Percentiles rank a stretch among this genome's conserved stretches.
These are phyloP conservation scores for Venustaconcha ellipsiformis DNA, from an alignment of 1,140 invertebrate genomes.

Conservation along the genomic window DNA sequence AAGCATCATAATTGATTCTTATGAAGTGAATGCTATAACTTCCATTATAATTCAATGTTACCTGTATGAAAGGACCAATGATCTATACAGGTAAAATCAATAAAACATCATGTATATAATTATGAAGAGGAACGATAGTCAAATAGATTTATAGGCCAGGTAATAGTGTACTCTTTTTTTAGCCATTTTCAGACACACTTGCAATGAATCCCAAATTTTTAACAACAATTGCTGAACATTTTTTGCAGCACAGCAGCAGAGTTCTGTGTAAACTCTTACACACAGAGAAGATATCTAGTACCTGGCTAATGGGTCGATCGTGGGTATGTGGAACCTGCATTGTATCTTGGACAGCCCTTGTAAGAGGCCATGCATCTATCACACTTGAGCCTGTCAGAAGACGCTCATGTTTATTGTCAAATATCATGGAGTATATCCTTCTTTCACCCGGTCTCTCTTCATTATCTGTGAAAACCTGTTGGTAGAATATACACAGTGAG, in stretches of 20 bases:
- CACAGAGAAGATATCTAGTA: conserved; percentile 20
- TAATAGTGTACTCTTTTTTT: not conserved
- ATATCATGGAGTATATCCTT: conserved; percentile 65
- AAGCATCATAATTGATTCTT: no score
- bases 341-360: conserved; percentile 64
- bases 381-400: conserved; percentile 63
- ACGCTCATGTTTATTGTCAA: conserved; percentile 65
- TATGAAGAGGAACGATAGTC: no score
- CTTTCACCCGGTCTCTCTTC: conserved; percentile 66
- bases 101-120: no score
- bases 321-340: conserved; percentile 68
- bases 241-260: no score
- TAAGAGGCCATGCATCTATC: conserved; percentile 66
- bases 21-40: no score
- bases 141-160: no score
- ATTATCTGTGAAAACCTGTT: conserved; percentile 66
- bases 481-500: not conserved
- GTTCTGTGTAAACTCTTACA: not conserved
- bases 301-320: conserved; percentile 64
- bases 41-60: no score
- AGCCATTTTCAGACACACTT: not conserved
- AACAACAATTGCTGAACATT: no score
- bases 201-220: no score
- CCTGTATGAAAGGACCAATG: no score
- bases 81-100: no score